Base-by-base conservation (phyloP, 2,797 vertebrate species). In the Merluccius polli region DNA sequence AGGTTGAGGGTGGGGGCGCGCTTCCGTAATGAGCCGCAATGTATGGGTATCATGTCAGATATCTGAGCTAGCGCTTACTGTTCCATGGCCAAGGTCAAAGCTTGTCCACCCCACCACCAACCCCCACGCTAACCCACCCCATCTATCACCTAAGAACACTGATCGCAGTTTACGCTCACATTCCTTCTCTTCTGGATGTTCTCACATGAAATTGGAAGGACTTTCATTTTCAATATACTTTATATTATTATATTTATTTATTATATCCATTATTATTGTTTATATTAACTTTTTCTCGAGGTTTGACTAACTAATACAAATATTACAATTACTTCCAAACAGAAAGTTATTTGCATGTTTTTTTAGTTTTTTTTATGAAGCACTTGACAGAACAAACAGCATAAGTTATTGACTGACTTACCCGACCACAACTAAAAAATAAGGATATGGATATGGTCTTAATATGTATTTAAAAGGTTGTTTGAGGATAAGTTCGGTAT, bases 41-140 rank as follows among this genome's bases (percentile, higher is more conserved):
- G 91, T 89, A 89, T 91, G 90, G 90, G 92, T 93, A 93, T 94
- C 92, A 90, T 92, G 89, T 92, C 84, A 93, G 92, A 93, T 92
- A 93, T 92, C 92, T 92, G 92, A 93, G 93, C 93, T 93, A 90
- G 89, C 85, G 89, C 87, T 93, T 91, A 90, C 89, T 87, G 88
- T 90, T 89, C 90, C 86, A 91, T 81, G 83, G 89, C 88, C 94
- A 94, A 94, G 93, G 93, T 94, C 94, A 92, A 91, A 83, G 86
- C 88, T 79, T 79, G 83, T 84, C 85, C 85, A 87, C 87, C 85
- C 78, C 85, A 86, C 87, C 65, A 59, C 73, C 71, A 69, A 84
- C 84, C 90, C 87, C 85, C 29, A 82, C 86, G 5, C 89, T 87
- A 91, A 90, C 90, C 90, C 89, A 89, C 72, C 72, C 81, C 84